These are phyloP conservation scores for Babylonia areolata DNA, from an alignment of 1,140 invertebrate genomes.

Conservation along the genomic window DNA sequence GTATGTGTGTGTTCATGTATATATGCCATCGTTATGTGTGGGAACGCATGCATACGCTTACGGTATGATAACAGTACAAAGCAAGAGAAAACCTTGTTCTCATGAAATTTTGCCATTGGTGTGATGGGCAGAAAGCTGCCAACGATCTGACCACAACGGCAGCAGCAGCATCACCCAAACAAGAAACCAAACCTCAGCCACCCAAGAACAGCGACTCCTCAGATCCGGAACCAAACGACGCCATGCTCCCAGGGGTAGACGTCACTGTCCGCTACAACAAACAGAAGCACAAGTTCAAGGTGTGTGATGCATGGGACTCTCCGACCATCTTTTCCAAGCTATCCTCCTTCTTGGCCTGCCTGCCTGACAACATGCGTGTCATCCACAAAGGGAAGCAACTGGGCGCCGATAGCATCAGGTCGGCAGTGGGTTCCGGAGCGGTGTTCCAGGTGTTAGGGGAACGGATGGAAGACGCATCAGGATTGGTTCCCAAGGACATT, in stretches of 20 bases:
- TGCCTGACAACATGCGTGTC: constrained; percentile 60
- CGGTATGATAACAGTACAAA: too few species aligned
- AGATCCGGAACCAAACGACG: neutral
- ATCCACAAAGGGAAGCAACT: constrained; percentile 68
- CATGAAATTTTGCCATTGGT: too few species aligned
- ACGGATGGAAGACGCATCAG: constrained; percentile 55
- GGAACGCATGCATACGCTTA: neutral
- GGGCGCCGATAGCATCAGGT: constrained; percentile 47
- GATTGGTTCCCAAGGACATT: constrained; percentile 61
- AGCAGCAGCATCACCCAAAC: neutral
- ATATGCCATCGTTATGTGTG: too few species aligned
- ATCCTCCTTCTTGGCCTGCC: neutral
- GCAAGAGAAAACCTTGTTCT: too few species aligned
- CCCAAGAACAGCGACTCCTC: neutral
- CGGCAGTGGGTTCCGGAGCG: constrained; percentile 43
- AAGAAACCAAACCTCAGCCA: neutral
- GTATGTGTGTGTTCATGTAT: neutral
- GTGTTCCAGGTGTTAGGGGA: constrained; percentile 67
- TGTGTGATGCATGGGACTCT: neutral
- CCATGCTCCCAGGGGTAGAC: neutral
- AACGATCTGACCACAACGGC: neutral
- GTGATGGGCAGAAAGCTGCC: neutral
- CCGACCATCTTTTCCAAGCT: constrained; percentile 15
- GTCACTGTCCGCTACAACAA: constrained; percentile 25
- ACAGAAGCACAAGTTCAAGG: constrained; percentile 25